Conservation (phyloP, 23 tunicate species). For the Ciona savignyi region DNA sequence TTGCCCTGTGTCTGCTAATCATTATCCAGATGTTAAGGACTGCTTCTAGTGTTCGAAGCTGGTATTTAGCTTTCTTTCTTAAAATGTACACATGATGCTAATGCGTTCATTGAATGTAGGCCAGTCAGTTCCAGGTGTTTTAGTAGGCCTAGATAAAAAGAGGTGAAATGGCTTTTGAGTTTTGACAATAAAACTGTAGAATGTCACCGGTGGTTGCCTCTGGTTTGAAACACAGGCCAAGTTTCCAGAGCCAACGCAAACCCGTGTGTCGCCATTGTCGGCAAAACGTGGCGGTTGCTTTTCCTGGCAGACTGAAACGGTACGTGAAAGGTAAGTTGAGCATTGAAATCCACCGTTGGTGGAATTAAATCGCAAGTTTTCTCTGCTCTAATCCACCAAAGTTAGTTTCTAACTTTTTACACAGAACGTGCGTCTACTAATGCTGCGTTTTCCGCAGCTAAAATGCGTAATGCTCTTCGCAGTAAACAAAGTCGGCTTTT, state of each 20-base stretch:
- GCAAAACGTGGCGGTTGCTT: not conserved
- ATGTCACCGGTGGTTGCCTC: not conserved
- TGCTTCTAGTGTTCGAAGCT: too few relatives aligned
- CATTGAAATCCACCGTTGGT: too few relatives aligned
- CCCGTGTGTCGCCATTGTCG: not conserved
- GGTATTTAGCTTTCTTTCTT: too few relatives aligned
- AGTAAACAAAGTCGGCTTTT: constrained; percentile 1
- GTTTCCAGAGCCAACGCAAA: not conserved
- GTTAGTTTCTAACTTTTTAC: too few relatives aligned
- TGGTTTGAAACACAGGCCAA: not conserved
- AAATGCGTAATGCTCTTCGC: not conserved
- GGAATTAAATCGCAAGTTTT: too few relatives aligned
- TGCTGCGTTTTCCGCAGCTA: not conserved
- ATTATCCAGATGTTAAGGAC: too few relatives aligned
- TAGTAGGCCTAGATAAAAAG: too few relatives aligned
- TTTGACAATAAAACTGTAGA: too few relatives aligned
- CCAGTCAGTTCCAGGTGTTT: too few relatives aligned
- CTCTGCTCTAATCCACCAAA: not conserved
- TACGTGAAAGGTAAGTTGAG: not conserved
- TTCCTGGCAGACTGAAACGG: not conserved
- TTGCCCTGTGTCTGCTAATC: too few relatives aligned
- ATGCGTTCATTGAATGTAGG: not conserved
- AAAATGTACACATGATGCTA: too few relatives aligned
- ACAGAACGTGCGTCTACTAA: not conserved
- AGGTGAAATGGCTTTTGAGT: too few relatives aligned